Conservation (phyloP, 37 sponge, comb jelly and placozoan genomes). For the Crambe crambe region DNA sequence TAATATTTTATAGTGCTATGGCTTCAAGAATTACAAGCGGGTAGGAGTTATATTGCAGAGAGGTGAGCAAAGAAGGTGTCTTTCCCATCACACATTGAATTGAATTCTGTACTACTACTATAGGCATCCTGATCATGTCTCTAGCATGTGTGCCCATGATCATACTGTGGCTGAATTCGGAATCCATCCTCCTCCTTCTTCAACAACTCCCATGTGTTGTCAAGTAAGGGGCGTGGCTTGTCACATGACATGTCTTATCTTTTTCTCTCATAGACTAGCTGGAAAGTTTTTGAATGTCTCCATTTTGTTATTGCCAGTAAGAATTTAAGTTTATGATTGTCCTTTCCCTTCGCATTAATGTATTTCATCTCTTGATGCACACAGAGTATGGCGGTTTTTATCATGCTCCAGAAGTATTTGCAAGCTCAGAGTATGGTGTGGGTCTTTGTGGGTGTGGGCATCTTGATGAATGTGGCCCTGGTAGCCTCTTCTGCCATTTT, state of each 20-base stretch:
- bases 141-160: conserved; percentile 25
- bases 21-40: conserved; percentile 62
- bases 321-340: neutral
- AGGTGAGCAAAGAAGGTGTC: conserved; percentile 9
- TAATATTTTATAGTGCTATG: conserved; percentile 46
- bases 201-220: conserved; percentile 62
- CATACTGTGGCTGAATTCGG: conserved; percentile 59
- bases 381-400: conserved; percentile 28
- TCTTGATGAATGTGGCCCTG: conserved; percentile 8
- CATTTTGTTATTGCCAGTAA: conserved; percentile 2
- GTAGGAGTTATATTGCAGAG: conserved; percentile 64
- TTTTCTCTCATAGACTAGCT: conserved; percentile 10
- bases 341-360: neutral
- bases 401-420: conserved; percentile 53
- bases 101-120: neutral
- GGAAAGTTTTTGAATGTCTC: neutral
- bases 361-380: neutral
- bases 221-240: neutral
- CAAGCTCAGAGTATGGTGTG: conserved; percentile 72
- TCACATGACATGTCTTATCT: no score
- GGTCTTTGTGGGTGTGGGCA: conserved; percentile 34
- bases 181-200: conserved; percentile 53
- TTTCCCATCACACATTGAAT: neutral
- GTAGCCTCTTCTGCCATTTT: conserved; percentile 21
- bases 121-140: conserved; percentile 40